These are phyloP conservation scores for Panthera leo DNA, from an alignment of 2,113 vertebrate species.

Conservation along the genomic window DNA sequence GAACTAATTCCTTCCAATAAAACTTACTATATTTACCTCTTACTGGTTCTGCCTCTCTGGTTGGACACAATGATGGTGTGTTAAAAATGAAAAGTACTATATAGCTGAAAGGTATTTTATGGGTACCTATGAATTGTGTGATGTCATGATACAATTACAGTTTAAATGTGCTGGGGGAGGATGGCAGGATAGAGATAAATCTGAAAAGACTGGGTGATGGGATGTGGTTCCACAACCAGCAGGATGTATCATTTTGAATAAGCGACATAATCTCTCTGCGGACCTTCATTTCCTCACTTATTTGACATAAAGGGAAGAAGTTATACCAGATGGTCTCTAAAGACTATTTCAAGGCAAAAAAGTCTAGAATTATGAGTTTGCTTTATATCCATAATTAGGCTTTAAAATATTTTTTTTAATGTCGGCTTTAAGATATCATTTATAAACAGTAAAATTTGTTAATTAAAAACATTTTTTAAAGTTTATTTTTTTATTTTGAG, in stretches of 20 bases:
- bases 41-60: neutral
- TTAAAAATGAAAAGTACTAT: neutral
- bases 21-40: neutral
- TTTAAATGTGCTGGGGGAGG: neutral
- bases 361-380: neutral
- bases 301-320: neutral
- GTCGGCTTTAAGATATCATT: neutral
- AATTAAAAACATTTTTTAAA: too few relatives aligned
- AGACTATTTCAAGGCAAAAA: neutral
- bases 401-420: constrained; percentile 2
- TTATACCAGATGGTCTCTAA: neutral
- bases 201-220: neutral
- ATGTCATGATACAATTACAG: neutral
- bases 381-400: neutral
- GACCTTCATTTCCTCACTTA: neutral
- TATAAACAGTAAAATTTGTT: neutral
- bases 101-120: neutral
- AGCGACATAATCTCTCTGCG: neutral
- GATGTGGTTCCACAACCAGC: neutral
- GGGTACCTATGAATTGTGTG: neutral
- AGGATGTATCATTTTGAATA: neutral
- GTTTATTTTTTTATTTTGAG: too few relatives aligned
- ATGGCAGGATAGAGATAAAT: neutral
- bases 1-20: neutral
- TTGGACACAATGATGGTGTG: neutral